Base-by-base conservation (phyloP, 2,797 vertebrate genomes). In the Nyctalus aviator region DNA sequence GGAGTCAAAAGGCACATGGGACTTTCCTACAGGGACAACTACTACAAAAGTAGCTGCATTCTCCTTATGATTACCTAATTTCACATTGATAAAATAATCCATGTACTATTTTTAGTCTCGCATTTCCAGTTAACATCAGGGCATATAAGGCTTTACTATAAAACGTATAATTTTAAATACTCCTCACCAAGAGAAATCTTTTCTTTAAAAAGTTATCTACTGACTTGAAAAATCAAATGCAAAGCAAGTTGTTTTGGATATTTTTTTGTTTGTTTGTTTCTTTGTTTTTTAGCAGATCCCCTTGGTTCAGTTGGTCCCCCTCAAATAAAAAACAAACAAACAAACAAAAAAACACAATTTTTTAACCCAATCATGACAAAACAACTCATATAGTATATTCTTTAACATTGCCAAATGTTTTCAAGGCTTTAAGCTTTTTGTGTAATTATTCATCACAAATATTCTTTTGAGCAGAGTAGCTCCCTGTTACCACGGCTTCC, bases 151-250 rank as follows among this genome's bases (percentile, higher is more conserved):
- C 30, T 59, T 76, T 88, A 64, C 71, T 84, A 35, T 71, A 85
- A 96, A 82, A 20, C 8, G 73, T 75, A 15, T 81, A 62, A 84
- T 86, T 50, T 46, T 53, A 83, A 93, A 55, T 5, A 83, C 14
- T 15, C 17, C 27, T 94, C 53, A 62, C 88, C 6, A 71, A 86
- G 27, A 86, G 13, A 88, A 87, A 35, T 78, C 18, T 79, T 91
- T 93, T 84, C 53, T 55, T 76, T 84, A 85, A 71, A 20, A 94
- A 55, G 76, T 84, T 90, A 89, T 66, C 68, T 75, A 72, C 57
- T 81, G 41, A 90, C 77, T 17, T 20, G 17, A 91, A 71, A 85
- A 57, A 81, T 53, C 8, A 20, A 81, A 84, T 66, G 12, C 37
- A 75, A 71, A 75, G 32, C 48, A 76, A 91, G 9, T 90, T 78